Evolutionary conservation across 1,140 invertebrate species (phyloP).

Genomic region (Anastrepha ludens): DNA sequence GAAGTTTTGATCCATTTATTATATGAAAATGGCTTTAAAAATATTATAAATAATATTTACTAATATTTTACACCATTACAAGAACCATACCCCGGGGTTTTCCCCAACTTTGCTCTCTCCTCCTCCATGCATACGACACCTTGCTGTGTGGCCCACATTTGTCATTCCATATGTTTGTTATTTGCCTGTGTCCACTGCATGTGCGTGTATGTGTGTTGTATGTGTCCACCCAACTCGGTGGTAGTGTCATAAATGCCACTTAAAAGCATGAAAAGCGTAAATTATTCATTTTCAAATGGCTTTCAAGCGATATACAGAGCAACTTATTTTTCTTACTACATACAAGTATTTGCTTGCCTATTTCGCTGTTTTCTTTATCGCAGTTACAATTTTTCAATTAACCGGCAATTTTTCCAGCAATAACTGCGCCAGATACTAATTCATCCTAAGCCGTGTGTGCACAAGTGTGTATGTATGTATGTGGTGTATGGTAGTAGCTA

Average conservation of each 20-base stretch:
- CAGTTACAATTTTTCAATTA: slow-evolving; percentile 40
- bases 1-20: neutral
- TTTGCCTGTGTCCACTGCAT: neutral
- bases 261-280: slow-evolving; percentile 47
- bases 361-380: slow-evolving; percentile 18
- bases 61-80: no score
- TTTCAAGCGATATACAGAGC: neutral
- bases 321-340: slow-evolving; percentile 2
- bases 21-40: accelerated
- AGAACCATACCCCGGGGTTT: neutral
- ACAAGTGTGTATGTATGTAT: neutral
- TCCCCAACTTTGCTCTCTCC: neutral
- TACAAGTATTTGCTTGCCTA: neutral
- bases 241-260: slow-evolving; percentile 42
- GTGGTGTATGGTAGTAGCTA: neutral
- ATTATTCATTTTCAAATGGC: slow-evolving; percentile 43
- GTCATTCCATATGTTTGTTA: neutral
- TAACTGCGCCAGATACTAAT: neutral
- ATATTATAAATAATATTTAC: no score
- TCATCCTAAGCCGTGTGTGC: neutral
- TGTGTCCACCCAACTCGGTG: slow-evolving; percentile 15
- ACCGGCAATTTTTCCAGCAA: slow-evolving; percentile 15
- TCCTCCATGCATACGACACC: neutral
- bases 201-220: neutral
- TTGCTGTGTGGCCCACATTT: slow-evolving; percentile 40